Conservation (phyloP, 1,140 invertebrate genomes). For the Drosophila micromelanica region DNA sequence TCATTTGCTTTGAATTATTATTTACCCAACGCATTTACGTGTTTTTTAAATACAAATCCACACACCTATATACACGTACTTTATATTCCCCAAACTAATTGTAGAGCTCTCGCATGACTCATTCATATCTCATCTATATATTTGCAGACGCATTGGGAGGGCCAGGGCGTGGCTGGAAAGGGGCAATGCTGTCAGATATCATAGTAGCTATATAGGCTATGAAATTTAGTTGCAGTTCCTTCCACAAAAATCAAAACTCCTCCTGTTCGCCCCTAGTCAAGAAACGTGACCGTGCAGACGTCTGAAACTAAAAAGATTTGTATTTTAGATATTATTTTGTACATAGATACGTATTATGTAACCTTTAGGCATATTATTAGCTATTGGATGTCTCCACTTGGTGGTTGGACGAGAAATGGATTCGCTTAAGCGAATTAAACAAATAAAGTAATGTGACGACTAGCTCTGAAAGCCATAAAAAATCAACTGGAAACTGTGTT, state of each 20-base stretch:
- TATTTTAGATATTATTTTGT: conserved; percentile 76
- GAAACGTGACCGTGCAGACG: conserved; percentile 44
- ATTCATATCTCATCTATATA: conserved; percentile 76
- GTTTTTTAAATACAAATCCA: background rate
- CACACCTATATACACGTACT: conserved; percentile 1
- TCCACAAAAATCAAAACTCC: conserved; percentile 64
- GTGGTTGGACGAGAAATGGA: conserved; percentile 42
- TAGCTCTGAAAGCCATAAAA: conserved; percentile 29
- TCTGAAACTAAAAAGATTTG: conserved; percentile 58
- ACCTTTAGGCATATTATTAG: conserved; percentile 45
- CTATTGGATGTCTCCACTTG: conserved; percentile 56
- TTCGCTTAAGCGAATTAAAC: conserved; percentile 54
- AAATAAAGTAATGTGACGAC: conserved; percentile 65
- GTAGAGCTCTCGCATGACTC: conserved; percentile 50
- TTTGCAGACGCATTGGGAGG: conserved; percentile 80
- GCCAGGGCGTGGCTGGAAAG: conserved; percentile 69
- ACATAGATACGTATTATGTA: conserved; percentile 55
- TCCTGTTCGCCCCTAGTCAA: conserved; percentile 63
- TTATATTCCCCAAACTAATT: conserved; percentile 18
- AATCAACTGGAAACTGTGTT: conserved; percentile 4
- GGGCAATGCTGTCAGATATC: conserved; percentile 81
- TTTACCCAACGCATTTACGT: background rate
- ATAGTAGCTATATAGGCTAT: conserved; percentile 67
- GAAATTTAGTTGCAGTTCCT: conserved; percentile 62
- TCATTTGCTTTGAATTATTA: conserved; percentile 15